Evolutionary conservation across 2,797 vertebrate genomes (phyloP).

Genomic region (Phylloscopus collybita): DNA sequence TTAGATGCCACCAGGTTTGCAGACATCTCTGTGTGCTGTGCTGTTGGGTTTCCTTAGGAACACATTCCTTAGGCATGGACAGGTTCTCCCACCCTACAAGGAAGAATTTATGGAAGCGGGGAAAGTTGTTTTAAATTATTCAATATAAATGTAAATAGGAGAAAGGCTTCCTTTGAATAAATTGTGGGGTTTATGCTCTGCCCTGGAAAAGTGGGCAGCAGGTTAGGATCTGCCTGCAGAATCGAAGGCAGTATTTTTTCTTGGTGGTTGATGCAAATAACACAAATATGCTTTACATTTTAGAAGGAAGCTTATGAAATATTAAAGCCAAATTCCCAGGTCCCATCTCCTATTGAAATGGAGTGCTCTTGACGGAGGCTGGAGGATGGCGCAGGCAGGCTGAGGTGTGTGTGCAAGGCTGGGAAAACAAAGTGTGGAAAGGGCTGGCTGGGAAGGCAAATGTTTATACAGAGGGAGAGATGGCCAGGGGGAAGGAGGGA

Average conservation of each 20-base stretch:
- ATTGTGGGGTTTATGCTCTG: slow-evolving; percentile 70
- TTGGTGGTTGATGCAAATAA: slow-evolving; percentile 40
- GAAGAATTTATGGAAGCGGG: slow-evolving; percentile 76
- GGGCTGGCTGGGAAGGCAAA: not conserved
- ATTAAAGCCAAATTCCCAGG: slow-evolving; percentile 57
- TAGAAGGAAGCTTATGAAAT: slow-evolving; percentile 58
- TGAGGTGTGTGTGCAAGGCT: not conserved
- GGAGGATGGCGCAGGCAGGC: not conserved
- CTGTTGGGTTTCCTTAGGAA: slow-evolving; percentile 10
- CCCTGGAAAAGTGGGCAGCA: slow-evolving; percentile 56
- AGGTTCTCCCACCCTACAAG: slow-evolving; percentile 38
- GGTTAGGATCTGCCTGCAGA: slow-evolving; percentile 45
- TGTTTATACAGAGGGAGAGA: not conserved
- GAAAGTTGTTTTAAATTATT: slow-evolving; percentile 80
- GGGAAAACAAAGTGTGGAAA: not conserved
- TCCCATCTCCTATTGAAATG: slow-evolving; percentile 44
- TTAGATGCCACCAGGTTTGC: not conserved
- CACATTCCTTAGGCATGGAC: not conserved
- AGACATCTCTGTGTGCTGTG: not conserved
- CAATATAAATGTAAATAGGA: slow-evolving; percentile 83
- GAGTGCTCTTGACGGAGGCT: slow-evolving; percentile 21
- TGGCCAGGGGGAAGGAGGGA: not conserved
- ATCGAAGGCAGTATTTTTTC: slow-evolving; percentile 40
- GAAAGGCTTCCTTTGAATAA: slow-evolving; percentile 74
- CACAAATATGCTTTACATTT: slow-evolving; percentile 40